phyloP scores from a whole-genome alignment of 2,113 vertebrate species.

The Dermatemys mawii region DNA sequence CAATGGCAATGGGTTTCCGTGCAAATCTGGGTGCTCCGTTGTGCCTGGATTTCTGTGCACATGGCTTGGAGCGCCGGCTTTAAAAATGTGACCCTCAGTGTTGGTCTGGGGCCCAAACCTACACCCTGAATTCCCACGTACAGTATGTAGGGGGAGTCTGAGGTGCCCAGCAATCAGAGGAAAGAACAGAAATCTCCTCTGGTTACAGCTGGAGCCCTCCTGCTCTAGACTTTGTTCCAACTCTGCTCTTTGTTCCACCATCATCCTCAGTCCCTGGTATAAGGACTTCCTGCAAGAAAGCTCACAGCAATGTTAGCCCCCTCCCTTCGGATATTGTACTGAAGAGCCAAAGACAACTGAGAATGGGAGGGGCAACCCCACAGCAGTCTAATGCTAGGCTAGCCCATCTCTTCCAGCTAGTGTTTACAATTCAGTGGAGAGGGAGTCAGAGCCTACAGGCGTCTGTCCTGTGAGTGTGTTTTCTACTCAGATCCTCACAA shows the following conservation, averaged over 20 bases:
- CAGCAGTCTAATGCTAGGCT: background rate
- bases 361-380: background rate
- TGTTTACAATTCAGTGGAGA: background rate
- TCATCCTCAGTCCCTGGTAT: background rate
- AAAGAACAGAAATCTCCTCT: background rate
- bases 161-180: background rate
- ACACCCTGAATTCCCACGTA: background rate
- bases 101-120: background rate
- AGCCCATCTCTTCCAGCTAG: background rate
- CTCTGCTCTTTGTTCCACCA: too few species aligned
- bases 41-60: background rate
- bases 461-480: background rate
- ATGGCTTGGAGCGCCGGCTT: background rate
- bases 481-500: background rate
- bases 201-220: background rate
- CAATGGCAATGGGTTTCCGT: background rate
- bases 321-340: background rate
- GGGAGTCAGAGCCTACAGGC: background rate
- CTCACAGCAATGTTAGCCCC: background rate
- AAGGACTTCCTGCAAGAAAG: fast-evolving
- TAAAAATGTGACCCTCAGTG: background rate
- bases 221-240: too few species aligned
- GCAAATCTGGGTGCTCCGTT: background rate
- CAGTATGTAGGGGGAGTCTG: background rate
- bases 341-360: background rate